Evolutionary conservation across 1,140 invertebrate genomes (phyloP), one percentile per base, ranked within the genome.

Genomic region (Drosophila ananassae): DNA sequence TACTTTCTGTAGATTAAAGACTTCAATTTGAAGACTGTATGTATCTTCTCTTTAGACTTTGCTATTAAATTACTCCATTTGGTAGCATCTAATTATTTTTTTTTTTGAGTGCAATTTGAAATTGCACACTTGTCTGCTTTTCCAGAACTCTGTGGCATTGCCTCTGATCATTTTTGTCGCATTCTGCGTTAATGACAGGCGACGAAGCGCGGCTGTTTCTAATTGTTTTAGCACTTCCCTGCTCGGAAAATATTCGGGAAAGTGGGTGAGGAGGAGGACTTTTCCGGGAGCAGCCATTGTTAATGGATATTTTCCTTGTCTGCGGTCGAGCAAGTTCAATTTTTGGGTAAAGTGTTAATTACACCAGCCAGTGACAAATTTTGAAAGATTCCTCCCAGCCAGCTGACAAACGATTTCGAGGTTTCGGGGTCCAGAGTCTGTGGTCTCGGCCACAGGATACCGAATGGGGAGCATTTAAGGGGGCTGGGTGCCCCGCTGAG

Each of bases 181-280:
- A 51, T 50, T 67, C 73, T 60, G 73, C 82, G 74, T 87, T 87
- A 87, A 87, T 87, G 82, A 82, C 64, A 74, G 44, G 59, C 64
- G 76, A 83, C 76, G 46, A 52, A 41, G 48, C 82, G 78, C 82
- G 82, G 82, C 82, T 85, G 82, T 69, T 85, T 87, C 82, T 85
- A 85, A 85, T 85, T 85, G 82, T 85, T 85, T 85, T 87, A 71
- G 74, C 66, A 79, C 64, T 77, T 66, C 22, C 34, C 12, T n/a
- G 28, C 39, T 62, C 28, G 12, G 28, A n/a, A 32, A 32, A 47
- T 47, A 44, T 59, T 30, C 9, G 52, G 55, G 9, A 3, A 12
- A 21, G 41, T 21, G 41, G 13, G 41, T 21, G 41, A 13, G n/a
- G 17, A 17, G 17, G 17, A 17, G 17, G 17, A 21, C 8, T 17